These are phyloP conservation scores for Mustelus asterias DNA, from an alignment of 2,113 vertebrate genomes.

Conservation along the genomic window DNA sequence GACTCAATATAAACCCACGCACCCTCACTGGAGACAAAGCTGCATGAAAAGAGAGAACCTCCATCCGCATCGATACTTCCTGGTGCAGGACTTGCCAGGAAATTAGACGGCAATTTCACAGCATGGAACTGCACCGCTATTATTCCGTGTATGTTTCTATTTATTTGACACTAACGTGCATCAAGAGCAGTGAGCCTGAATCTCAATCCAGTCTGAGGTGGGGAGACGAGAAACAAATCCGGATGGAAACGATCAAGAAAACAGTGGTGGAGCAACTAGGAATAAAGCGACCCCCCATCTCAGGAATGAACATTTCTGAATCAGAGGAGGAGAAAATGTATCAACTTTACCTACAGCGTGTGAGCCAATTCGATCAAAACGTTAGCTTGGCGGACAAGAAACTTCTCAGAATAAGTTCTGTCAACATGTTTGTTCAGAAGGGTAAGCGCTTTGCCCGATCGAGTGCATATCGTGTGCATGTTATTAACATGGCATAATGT, in stretches of 20 bases:
- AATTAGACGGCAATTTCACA: not conserved
- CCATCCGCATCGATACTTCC: not conserved
- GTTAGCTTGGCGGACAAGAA: not conserved
- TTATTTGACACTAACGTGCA: not conserved
- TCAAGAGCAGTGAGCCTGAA: not conserved
- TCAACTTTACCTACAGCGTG: constrained; percentile 14
- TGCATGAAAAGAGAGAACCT: not conserved
- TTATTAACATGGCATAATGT: not conserved
- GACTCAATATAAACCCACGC: constrained; percentile 32
- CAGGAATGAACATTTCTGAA: constrained; percentile 1
- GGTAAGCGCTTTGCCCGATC: not conserved
- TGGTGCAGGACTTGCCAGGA: not conserved
- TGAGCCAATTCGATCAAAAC: not conserved
- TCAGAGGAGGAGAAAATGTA: constrained; percentile 16
- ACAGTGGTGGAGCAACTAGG: not conserved
- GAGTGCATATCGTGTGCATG: not conserved
- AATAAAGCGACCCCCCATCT: not conserved
- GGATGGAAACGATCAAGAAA: constrained; percentile 21
- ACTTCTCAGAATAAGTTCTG: not conserved
- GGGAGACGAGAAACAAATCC: not conserved
- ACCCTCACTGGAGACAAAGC: not conserved
- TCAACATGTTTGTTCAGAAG: not conserved
- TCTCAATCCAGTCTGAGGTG: too few relatives aligned
- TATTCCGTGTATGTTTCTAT: not conserved
- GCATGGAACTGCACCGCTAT: not conserved